Base-by-base conservation (phyloP, 2,113 vertebrate genomes). In the Thunnus thynnus region DNA sequence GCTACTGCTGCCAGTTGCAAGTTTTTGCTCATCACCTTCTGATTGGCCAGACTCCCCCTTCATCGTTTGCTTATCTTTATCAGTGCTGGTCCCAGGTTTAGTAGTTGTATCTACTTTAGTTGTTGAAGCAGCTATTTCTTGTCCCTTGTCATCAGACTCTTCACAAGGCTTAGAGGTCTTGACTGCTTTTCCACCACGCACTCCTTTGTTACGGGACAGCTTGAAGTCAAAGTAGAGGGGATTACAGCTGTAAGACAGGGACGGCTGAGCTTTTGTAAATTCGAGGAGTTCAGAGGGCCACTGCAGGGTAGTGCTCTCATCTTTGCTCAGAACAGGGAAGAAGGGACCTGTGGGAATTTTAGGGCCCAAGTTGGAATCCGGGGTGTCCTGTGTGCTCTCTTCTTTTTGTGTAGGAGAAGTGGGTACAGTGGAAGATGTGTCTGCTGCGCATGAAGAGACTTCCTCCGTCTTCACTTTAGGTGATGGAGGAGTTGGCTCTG, bases 211-310 rank as follows among this genome's bases (percentile, higher is more conserved):
- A 65, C 97, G 95, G 14, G 97, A 99, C 75, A 97, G 94, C 85
- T 99, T 99, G 91, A 99, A 99, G 88, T 99, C 98, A 67, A 99
- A 99, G 87, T 99, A 99, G 50, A 99, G 95, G 5, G 99, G 99
- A 67, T 99, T 99, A 81, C 99, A 99, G 88, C 99, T 99, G 85
- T 99, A 99, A 0, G 98, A 99, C 55, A 99, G 91, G 0, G 97
- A 97, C 0, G 99, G 99, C 69, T 97, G 95, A 20, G 96, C 96
- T 93, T 96, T 97, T 18, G 98, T 99, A 64, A 99, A 98, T 80
- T 98, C 96, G 25, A 99, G 92, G 22, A 99, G 96, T 92, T 99
- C 99, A 1, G 98, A 98, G 48, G 99, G 99, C 99, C 99, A 99
- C 93, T 99, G 98, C 71, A 99, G 94, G 2, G 97, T 97, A 0